Conservation (phyloP, 2,888 invertebrate species). For the Caenorhabditis afra region DNA sequence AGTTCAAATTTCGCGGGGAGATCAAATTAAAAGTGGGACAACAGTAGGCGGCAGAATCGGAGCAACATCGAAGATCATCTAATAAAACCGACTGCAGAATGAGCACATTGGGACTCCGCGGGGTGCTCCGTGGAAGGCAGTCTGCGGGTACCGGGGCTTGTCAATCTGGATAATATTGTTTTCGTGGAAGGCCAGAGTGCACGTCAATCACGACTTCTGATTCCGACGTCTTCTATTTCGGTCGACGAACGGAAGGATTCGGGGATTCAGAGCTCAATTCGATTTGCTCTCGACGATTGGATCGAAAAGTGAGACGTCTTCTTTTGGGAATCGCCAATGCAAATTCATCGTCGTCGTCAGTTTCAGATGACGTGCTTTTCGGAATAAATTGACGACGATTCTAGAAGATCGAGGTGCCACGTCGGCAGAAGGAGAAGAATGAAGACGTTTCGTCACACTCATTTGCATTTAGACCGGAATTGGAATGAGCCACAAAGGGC, state of each 20-base stretch:
- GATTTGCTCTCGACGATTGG: slow-evolving; percentile 24
- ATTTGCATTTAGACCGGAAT: slow-evolving; percentile 23
- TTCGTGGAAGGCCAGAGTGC: slow-evolving; percentile 14
- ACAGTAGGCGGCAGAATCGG: background rate
- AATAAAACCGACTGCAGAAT: slow-evolving; percentile 20
- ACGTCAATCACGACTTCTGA: slow-evolving; percentile 20
- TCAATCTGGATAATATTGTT: slow-evolving; percentile 18
- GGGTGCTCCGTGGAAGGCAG: too few relatives aligned
- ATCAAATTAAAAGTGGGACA: background rate
- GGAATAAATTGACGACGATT: background rate
- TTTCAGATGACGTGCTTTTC: slow-evolving; percentile 28
- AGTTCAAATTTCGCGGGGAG: background rate
- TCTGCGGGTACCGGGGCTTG: background rate
- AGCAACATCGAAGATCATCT: slow-evolving; percentile 37
- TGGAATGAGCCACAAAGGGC: background rate
- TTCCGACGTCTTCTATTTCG: slow-evolving; percentile 16
- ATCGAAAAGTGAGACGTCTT: slow-evolving; percentile 5
- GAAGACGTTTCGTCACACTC: background rate
- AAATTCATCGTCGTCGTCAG: slow-evolving; percentile 16
- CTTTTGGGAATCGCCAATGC: slow-evolving; percentile 12
- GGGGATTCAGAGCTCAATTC: slow-evolving; percentile 36
- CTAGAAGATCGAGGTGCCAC: slow-evolving; percentile 4
- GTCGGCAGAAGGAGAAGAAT: slow-evolving; percentile 1
- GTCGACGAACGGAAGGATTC: slow-evolving; percentile 6
- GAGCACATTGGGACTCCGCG: slow-evolving; percentile 14